Conservation (phyloP, 2,797 vertebrate species). For the Margarornis squamiger region DNA sequence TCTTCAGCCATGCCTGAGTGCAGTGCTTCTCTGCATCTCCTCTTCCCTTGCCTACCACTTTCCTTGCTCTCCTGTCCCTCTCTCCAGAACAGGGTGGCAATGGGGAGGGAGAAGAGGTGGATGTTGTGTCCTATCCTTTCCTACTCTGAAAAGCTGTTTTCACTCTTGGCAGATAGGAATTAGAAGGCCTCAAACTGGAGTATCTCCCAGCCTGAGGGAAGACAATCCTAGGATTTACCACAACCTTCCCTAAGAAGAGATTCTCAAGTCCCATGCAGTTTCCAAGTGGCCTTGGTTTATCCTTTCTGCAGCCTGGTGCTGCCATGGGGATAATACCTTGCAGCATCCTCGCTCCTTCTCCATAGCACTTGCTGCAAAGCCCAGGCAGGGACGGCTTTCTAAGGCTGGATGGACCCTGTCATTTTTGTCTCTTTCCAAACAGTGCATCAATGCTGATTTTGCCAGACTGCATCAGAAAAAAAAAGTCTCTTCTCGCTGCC, state of each 20-base stretch:
- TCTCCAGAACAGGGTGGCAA: background rate
- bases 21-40: background rate
- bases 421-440: background rate
- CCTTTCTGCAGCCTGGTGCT: background rate
- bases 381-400: background rate
- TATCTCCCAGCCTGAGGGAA: background rate
- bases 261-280: background rate
- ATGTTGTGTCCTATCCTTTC: background rate
- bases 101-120: background rate
- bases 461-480: background rate
- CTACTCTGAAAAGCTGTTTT: background rate
- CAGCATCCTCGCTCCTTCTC: background rate
- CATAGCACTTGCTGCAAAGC: accelerated
- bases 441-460: background rate
- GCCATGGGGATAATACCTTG: background rate
- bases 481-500: background rate
- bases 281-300: background rate
- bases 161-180: background rate
- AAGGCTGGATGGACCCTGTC: background rate
- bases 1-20: background rate
- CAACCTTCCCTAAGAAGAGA: background rate
- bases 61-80: background rate
- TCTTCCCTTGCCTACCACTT: background rate
- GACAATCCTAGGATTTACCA: background rate
- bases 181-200: accelerated